phyloP scores from a whole-genome alignment of 2,797 vertebrate species.

The Centropyge bicolor region DNA sequence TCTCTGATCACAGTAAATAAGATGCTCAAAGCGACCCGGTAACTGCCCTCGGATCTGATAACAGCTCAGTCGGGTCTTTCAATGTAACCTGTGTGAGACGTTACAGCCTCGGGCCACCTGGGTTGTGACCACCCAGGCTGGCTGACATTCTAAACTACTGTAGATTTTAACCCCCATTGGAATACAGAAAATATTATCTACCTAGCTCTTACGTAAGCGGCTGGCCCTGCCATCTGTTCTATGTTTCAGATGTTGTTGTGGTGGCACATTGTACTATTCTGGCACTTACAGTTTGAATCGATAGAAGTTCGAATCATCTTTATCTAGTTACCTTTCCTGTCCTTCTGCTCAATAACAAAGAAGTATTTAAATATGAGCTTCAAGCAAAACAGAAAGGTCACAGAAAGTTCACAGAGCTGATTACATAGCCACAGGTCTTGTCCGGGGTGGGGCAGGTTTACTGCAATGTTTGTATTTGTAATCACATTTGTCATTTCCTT shows the following conservation, averaged over 20 bases:
- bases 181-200: constrained; percentile 1
- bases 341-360: background rate
- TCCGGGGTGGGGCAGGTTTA: constrained; percentile 25
- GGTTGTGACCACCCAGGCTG: constrained; percentile 29
- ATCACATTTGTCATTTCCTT: constrained; percentile 58
- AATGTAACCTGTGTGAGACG: constrained; percentile 35
- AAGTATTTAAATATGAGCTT: background rate
- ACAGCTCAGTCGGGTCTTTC: constrained; percentile 13
- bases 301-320: constrained; percentile 2
- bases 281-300: background rate
- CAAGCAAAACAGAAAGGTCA: constrained; percentile 18
- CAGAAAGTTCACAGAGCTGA: constrained; percentile 8
- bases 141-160: constrained; percentile 5
- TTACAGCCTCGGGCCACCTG: constrained; percentile 31
- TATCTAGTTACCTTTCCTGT: background rate
- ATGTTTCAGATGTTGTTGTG: background rate
- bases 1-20: constrained; percentile 31
- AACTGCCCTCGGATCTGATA: constrained; percentile 40
- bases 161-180: constrained; percentile 6
- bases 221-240: background rate
- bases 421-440: constrained; percentile 1
- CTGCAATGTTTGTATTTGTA: constrained; percentile 37
- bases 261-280: background rate
- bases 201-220: background rate
- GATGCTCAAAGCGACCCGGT: constrained; percentile 17